These are phyloP conservation scores for Menura novaehollandiae DNA, from an alignment of 2,113 vertebrate species.

Conservation along the genomic window DNA sequence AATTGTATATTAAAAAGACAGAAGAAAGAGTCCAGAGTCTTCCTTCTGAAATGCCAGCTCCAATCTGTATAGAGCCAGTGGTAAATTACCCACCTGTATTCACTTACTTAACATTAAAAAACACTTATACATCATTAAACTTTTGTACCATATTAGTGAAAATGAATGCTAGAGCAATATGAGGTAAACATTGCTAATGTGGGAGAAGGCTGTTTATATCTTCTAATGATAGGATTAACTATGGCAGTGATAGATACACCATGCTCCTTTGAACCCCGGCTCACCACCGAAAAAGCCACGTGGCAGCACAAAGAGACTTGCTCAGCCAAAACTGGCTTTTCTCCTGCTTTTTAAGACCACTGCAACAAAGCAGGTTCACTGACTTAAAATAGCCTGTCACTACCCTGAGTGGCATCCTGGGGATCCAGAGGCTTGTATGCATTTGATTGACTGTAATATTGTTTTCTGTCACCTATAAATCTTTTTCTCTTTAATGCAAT, in stretches of 20 bases:
- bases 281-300: not conserved
- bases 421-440: not conserved
- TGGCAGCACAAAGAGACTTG: not conserved
- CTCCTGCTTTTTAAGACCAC: not conserved
- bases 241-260: constrained; percentile 35
- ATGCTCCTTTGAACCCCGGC: constrained; percentile 22
- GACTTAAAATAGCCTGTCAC: not conserved
- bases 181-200: constrained; percentile 69
- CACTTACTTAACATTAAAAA: constrained; percentile 79
- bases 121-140: constrained; percentile 74
- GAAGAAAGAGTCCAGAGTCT: not conserved
- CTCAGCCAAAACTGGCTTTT: not conserved
- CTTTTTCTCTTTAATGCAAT: not conserved
- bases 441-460: not conserved
- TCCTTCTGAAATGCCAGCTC: constrained; percentile 43
- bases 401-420: not conserved
- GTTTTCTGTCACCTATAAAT: not conserved
- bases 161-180: constrained; percentile 62
- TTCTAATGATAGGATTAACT: constrained; percentile 41
- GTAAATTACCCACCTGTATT: constrained; percentile 76
- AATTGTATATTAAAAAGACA: not conserved
- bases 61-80: constrained; percentile 11
- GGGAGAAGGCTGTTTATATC: constrained; percentile 7
- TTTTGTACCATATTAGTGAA: constrained; percentile 74
- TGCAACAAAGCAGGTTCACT: not conserved